Base-by-base conservation (phyloP, 2,888 invertebrate genomes). In the Acanthosepion lycidas region DNA sequence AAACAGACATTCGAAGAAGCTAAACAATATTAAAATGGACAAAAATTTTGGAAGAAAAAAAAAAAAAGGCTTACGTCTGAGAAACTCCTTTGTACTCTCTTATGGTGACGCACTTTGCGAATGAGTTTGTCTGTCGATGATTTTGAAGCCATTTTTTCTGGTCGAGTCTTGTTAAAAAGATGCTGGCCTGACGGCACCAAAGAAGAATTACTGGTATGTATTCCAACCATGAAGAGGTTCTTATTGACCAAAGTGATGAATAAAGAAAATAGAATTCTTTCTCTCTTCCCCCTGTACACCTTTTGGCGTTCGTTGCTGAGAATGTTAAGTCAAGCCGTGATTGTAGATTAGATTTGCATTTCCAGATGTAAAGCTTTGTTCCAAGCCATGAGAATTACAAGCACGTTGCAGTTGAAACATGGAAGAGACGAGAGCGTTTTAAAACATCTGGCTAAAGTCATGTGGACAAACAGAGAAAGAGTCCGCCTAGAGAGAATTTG, bases 141-240 rank as follows among this genome's bases (percentile, higher is more conserved):
- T 93, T 93, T 93, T 49, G 93, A 93, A 53, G 93, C 93, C 93
- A 93, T 93, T 93, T 49, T 93, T n/a, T 93, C 93, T 51, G 93
- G 5, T 93, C 93, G 93, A 20, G 51, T 12, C 53, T 53, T 49
- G 53, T 93, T 93, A 8, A 51, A 51, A n/a, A 93, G 20, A 48
- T 53, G n/a, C 53, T 93, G 93, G 93, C 51, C 93, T 53, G 93
- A 28, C 53, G 93, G 51, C 93, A 53, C 93, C 33, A 12, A 20
- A 53, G n/a, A 53, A 15, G 93, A 93, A 93, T 53, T 49, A 53
- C 26, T 33, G 18, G n/a, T n/a, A 53, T 12, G 93, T 93, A 93
- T 42, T 93, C 33, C 93, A 93, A 93, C 93, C 93, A 93, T 93
- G 93, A 93, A 93, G 93, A 51, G 26, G n/a, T n/a, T 78, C 15